Percentiles rank a stretch among this genome's conserved stretches.
These are phyloP conservation scores for Pristionchus exspectatus DNA, from an alignment of 2,888 invertebrate species.

Conservation along the genomic window DNA sequence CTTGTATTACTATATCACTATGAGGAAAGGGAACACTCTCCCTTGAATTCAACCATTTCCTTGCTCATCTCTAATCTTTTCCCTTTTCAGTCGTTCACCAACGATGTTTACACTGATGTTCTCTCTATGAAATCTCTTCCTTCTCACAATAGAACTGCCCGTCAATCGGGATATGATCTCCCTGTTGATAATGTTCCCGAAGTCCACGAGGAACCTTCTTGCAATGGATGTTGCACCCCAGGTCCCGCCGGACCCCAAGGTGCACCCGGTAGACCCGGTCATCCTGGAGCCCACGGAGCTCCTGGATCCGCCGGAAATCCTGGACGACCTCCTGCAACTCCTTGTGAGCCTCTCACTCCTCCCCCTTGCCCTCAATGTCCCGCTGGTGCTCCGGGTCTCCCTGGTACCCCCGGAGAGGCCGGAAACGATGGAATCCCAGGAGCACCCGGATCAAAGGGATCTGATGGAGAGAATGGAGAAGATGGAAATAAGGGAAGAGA, in stretches of 20 bases:
- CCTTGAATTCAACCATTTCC: not conserved
- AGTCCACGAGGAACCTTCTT: constrained; percentile 29
- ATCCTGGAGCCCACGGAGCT: constrained; percentile 12
- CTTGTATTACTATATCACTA: not conserved
- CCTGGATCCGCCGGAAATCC: constrained; percentile 48
- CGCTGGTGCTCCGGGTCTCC: not conserved
- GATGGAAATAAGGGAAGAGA: constrained; percentile 1
- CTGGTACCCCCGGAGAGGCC: constrained; percentile 24
- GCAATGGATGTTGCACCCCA: constrained; percentile 33
- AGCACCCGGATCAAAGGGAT: not conserved
- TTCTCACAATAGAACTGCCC: constrained; percentile 30
- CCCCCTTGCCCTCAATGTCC: constrained; percentile 43
- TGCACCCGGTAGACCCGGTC: constrained; percentile 29
- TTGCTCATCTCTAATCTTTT: not conserved
- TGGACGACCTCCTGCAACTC: constrained; percentile 14
- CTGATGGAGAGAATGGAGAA: constrained; percentile 31
- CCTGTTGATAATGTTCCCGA: constrained; percentile 1
- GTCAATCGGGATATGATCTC: constrained; percentile 39
- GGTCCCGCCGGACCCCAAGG: constrained; percentile 50
- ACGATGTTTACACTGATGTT: constrained; percentile 11
- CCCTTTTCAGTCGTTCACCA: constrained; percentile 29
- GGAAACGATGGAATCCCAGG: constrained; percentile 39
- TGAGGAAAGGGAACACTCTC: not conserved
- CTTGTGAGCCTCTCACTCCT: constrained; percentile 39
- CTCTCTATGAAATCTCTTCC: constrained; percentile 45